Conservation (phyloP, 2,888 invertebrate genomes). For the Neria commutata region DNA sequence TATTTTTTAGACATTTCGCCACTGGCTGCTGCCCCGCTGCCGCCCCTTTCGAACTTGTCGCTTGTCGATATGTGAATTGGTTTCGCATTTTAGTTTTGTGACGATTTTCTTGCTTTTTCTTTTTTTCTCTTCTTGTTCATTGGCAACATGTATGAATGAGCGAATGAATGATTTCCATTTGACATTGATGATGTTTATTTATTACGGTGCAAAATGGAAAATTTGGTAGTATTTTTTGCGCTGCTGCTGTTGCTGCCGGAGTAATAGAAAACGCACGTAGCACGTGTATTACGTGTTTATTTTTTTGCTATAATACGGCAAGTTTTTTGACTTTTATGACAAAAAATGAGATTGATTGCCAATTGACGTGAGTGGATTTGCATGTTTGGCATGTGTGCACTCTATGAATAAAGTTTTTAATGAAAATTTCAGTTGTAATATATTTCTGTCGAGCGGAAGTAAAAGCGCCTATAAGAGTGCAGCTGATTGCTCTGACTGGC, state of each 20-base stretch:
- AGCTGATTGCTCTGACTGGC: not conserved
- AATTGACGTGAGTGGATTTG: constrained; percentile 48
- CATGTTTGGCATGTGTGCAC: constrained; percentile 37
- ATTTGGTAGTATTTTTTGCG: constrained; percentile 30
- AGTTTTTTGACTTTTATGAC: constrained; percentile 42
- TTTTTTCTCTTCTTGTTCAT: not conserved
- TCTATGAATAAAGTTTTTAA: constrained; percentile 17
- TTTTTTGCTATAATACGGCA: constrained; percentile 19
- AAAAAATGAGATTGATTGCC: constrained; percentile 46
- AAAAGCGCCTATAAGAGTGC: not conserved
- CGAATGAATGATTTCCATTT: constrained; percentile 49
- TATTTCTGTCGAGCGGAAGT: not conserved
- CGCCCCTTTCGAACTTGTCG: constrained; percentile 29
- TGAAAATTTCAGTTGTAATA: constrained; percentile 19
- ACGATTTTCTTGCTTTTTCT: not conserved
- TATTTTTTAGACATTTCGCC: constrained; percentile 29
- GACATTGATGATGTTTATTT: constrained; percentile 57
- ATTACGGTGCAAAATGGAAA: constrained; percentile 51
- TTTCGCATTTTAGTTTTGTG: constrained; percentile 49
- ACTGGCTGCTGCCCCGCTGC: not conserved
- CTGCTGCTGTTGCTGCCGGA: constrained; percentile 24
- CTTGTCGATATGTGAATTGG: constrained; percentile 51
- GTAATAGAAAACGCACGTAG: constrained; percentile 5
- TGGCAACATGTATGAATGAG: constrained; percentile 6
- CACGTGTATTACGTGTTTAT: constrained; percentile 1